Conservation (phyloP, 2,888 invertebrate genomes). For the Leucoptera coffeella region DNA sequence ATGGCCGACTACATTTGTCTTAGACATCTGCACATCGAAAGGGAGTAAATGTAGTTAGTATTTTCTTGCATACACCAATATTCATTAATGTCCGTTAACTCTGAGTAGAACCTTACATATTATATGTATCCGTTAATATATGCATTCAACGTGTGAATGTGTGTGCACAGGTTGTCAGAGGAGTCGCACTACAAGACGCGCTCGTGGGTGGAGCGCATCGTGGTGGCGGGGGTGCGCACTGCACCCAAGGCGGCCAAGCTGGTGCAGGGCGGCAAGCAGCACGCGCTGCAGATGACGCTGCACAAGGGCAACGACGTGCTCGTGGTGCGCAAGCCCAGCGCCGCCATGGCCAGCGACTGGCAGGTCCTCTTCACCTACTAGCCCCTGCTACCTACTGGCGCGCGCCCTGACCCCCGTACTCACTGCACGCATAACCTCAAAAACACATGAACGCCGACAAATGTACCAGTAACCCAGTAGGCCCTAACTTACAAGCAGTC, state of each 20-base stretch:
- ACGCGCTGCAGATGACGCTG: slow-evolving; percentile 60
- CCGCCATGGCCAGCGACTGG: slow-evolving; percentile 77
- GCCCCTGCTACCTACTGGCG: too few species aligned
- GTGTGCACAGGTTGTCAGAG: too few species aligned
- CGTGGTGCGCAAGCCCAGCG: slow-evolving; percentile 79
- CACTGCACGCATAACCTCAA: not conserved
- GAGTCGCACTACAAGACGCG: slow-evolving; percentile 65
- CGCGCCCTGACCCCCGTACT: too few species aligned
- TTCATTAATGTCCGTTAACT: not conserved
- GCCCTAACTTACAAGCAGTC: too few species aligned
- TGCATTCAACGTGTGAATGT: slow-evolving; percentile 56
- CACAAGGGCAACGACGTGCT: slow-evolving; percentile 62
- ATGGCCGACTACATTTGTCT: too few species aligned
- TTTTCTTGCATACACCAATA: too few species aligned
- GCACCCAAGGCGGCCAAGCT: slow-evolving; percentile 63
- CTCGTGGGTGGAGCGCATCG: slow-evolving; percentile 85
- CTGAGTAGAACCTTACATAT: not conserved
- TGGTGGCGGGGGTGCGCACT: slow-evolving; percentile 70
- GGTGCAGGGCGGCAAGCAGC: slow-evolving; percentile 42
- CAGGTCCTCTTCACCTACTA: slow-evolving; percentile 53
- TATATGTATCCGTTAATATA: slow-evolving; percentile 1
- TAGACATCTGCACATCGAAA: too few species aligned
- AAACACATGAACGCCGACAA: too few species aligned
- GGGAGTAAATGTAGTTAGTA: too few species aligned
- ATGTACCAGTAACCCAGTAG: too few species aligned